Evolutionary conservation across 1,140 invertebrate species (phyloP), one percentile per base, ranked within the genome.

Genomic region (Anoplophora glabripennis): DNA sequence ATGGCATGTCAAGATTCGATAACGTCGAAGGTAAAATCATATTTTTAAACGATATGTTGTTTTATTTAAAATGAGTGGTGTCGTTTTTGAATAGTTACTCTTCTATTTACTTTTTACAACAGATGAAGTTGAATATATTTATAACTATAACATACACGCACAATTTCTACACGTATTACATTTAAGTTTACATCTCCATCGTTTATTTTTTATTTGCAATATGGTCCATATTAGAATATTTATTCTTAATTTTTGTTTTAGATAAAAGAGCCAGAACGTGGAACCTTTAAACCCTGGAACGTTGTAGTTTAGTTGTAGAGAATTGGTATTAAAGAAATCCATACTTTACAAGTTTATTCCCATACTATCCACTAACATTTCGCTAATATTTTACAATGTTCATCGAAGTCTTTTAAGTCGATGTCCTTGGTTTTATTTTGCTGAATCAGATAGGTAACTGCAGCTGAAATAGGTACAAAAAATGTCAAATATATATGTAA

Each of bases 1-100:
- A 89, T 96, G 87, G 89, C 90, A 15, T 98, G 94, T 71, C 77
- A 84, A 57, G 94, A 98, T 77, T 73, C 87, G 64, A 86, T 97
- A 38, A 93, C 87, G n/a, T 73, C 82, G 55, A 84, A 87, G 81
- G 90, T 93, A 81, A 70, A 34, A 44, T 10, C 21, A 33, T 12
- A n/a, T 10, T 49, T 40, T 7, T 38, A 10, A 51, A 9, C 10
- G 15, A 3, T 40, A 9, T 40, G 7, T 10, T 15, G 28, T 15
- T n/a, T 51, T 45, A 28, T 15, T n/a, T 14, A 53, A 42, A 54
- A 17, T 9, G 9, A 4, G 10, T n/a, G n/a, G n/a, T n/a, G n/a
- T n/a, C n/a, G n/a, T n/a, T n/a, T n/a, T n/a, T n/a, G n/a, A n/a
- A n/a, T n/a, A n/a, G n/a, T n/a, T n/a, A n/a, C n/a, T n/a, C n/a